phyloP scores from a whole-genome alignment of 1,140 invertebrate genomes.

The Drosophila sp. region DNA sequence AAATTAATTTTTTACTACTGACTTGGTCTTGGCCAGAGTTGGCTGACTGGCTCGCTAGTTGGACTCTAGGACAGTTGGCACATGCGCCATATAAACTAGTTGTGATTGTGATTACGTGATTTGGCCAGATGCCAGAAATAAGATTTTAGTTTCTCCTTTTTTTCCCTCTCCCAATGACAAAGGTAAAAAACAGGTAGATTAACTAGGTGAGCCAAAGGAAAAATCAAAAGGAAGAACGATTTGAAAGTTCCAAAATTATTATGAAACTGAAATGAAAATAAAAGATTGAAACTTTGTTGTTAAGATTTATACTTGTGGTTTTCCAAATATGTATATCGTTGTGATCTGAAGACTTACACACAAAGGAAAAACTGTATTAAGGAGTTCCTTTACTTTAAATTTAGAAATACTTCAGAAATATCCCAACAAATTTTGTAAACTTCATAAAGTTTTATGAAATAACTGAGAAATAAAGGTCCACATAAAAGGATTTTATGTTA shows the following conservation, averaged over 20 bases:
- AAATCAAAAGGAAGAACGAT: not conserved
- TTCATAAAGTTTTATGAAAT: no score
- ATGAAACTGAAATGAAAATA: not conserved
- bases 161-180: conserved; percentile 9
- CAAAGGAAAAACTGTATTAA: no score
- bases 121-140: conserved; percentile 72
- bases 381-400: no score
- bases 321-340: no score
- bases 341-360: no score
- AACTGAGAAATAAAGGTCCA: no score
- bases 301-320: no score
- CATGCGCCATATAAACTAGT: conserved; percentile 79
- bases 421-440: no score
- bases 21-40: conserved; percentile 9
- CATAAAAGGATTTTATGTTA: no score
- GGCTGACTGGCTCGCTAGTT: conserved; percentile 10
- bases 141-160: conserved; percentile 14
- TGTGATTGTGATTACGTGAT: conserved; percentile 78
- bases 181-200: conserved; percentile 17
- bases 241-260: not conserved
- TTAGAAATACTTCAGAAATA: no score
- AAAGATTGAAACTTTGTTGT: no score
- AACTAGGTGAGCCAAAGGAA: not conserved
- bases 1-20: conserved; percentile 66
- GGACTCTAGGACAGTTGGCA: conserved; percentile 60